A percentile compares a stretch with the other conserved stretches of the same genome.
Evolutionary conservation across 2,797 vertebrate genomes (phyloP).

Genomic region (Ctenopoma kingsleyae): DNA sequence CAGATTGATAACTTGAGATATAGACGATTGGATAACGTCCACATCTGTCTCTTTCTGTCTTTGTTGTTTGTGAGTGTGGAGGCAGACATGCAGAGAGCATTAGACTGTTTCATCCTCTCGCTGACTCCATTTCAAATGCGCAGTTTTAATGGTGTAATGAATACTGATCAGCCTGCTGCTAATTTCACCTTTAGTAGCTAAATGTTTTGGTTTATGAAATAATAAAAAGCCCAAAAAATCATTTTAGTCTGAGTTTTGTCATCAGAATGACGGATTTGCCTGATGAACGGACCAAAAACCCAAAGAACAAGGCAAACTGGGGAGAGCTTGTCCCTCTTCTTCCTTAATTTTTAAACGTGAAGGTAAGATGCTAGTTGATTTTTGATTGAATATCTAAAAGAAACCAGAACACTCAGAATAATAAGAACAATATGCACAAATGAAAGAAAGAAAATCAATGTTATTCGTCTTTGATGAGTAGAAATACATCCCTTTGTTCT

Average conservation of each 20-base stretch:
- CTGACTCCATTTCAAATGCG: background rate
- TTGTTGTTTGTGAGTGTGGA: background rate
- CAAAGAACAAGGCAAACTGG: too few relatives aligned
- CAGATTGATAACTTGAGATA: slow-evolving; percentile 13
- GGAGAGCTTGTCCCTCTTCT: background rate
- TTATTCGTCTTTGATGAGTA: background rate
- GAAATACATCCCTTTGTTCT: slow-evolving; percentile 1
- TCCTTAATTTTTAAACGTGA: background rate
- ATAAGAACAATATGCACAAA: background rate
- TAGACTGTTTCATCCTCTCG: slow-evolving; percentile 3
- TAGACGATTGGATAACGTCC: slow-evolving; percentile 5
- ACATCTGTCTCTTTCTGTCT: background rate
- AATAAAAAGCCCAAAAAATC: background rate
- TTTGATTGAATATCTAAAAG: background rate
- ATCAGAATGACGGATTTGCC: too few relatives aligned
- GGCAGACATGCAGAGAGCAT: background rate
- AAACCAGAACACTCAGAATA: background rate
- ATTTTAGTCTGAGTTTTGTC: background rate
- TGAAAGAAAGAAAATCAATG: background rate
- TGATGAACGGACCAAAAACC: too few relatives aligned
- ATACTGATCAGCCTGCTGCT: background rate
- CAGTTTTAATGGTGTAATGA: background rate
- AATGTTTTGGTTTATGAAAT: background rate
- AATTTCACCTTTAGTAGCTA: background rate
- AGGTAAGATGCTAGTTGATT: background rate